phyloP scores from a whole-genome alignment of 2,888 invertebrate genomes.

The Oithona nana region DNA sequence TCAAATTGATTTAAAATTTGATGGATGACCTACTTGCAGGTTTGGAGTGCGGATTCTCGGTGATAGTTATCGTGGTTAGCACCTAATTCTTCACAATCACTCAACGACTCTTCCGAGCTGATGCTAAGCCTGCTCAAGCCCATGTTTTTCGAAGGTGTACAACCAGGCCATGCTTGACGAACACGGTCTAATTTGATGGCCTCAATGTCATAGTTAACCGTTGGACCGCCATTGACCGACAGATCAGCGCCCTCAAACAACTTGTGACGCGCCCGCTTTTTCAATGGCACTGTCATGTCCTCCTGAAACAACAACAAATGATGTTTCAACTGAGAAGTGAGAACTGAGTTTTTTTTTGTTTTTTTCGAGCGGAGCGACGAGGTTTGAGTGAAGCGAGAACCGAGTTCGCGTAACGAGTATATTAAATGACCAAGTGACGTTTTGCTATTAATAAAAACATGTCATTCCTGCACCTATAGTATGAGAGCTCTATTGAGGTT shows the following conservation, averaged over 20 bases:
- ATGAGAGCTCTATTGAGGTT: no score
- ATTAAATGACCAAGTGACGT: no score
- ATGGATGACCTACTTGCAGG: neutral
- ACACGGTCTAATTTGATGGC: neutral
- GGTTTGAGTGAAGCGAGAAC: no score
- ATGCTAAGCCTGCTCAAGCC: neutral
- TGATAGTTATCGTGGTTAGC: neutral
- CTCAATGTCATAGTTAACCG: slow-evolving; percentile 1
- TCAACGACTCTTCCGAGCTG: slow-evolving; percentile 11
- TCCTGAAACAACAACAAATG: neutral
- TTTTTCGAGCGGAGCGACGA: no score
- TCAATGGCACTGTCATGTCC: neutral
- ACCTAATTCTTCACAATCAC: slow-evolving; percentile 17
- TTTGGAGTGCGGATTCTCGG: neutral
- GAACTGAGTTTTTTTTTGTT: no score
- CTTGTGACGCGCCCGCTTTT: neutral
- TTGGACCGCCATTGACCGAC: neutral
- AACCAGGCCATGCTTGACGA: neutral
- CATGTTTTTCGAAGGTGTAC: neutral
- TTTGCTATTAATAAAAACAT: no score
- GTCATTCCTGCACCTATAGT: no score
- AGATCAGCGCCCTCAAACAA: neutral
- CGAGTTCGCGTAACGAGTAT: no score
- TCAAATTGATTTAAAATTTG: neutral
- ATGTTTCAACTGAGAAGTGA: neutral